These are phyloP conservation scores for Eristalinus aeneus DNA, from an alignment of 2,888 invertebrate species.

Conservation along the genomic window DNA sequence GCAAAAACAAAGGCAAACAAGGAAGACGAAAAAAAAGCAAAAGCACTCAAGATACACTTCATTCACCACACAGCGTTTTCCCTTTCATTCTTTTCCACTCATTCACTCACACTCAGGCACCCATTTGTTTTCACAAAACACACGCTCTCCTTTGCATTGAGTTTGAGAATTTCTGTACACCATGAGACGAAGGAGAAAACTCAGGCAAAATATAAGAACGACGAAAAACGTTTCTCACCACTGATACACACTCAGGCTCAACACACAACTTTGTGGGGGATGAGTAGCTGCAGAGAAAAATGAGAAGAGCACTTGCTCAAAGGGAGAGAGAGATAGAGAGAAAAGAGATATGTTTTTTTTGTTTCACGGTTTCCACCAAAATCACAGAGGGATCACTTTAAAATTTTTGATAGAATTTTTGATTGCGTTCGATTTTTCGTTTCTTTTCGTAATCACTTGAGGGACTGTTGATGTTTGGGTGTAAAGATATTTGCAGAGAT, in stretches of 20 bases:
- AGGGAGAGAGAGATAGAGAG: neutral
- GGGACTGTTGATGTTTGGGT: neutral
- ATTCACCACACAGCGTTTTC: constrained; percentile 39
- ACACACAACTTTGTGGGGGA: constrained; percentile 15
- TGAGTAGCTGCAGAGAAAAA: neutral
- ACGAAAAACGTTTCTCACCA: constrained; percentile 41
- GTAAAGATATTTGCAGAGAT: constrained; percentile 1
- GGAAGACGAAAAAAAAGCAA: neutral
- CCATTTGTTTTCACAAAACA: neutral
- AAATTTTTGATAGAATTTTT: neutral
- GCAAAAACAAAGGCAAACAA: neutral
- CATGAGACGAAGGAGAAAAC: constrained; percentile 45
- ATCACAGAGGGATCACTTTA: neutral
- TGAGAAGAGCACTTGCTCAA: neutral
- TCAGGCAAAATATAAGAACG: constrained; percentile 33
- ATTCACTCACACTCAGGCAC: constrained; percentile 23
- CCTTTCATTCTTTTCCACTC: constrained; percentile 68
- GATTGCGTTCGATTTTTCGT: constrained; percentile 25
- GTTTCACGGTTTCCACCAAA: neutral
- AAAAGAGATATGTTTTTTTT: neutral
- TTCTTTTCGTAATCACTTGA: constrained; percentile 18
- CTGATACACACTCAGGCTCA: constrained; percentile 13
- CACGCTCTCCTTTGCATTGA: neutral
- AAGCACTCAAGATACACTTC: constrained; percentile 8
- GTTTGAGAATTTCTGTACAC: constrained; percentile 48